phyloP scores from a whole-genome alignment of 2,888 invertebrate genomes.

The Cantharis rufa region DNA sequence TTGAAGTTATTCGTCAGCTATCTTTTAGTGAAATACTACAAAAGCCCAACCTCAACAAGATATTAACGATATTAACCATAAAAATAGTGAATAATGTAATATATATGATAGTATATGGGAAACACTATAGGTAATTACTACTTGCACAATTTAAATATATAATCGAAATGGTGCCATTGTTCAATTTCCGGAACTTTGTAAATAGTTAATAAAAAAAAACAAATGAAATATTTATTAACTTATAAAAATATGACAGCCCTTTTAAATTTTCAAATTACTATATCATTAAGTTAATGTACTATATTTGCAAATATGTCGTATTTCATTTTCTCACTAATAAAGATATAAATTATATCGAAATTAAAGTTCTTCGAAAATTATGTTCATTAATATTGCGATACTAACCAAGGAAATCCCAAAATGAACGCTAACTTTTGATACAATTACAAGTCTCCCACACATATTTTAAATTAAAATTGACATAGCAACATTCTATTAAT shows the following conservation, averaged over 20 bases:
- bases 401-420: neutral
- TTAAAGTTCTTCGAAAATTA: neutral
- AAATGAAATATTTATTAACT: no score
- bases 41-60: neutral
- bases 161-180: neutral
- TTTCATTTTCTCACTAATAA: neutral
- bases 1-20: no score
- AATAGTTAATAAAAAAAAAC: neutral
- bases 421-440: neutral
- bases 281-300: no score
- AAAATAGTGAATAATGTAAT: neutral
- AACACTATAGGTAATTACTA: neutral
- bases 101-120: neutral
- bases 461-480: neutral
- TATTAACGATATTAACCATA: neutral
- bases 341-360: neutral
- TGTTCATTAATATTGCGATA: neutral
- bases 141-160: neutral
- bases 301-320: neutral
- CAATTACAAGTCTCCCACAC: neutral
- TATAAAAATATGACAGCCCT: no score
- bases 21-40: no score
- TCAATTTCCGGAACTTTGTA: no score
- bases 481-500: neutral
- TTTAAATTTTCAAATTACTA: no score